Percentiles rank a stretch among this genome's conserved stretches.
Evolutionary conservation across 2,113 vertebrate genomes (phyloP).

Genomic region (Etheostoma spectabile): DNA sequence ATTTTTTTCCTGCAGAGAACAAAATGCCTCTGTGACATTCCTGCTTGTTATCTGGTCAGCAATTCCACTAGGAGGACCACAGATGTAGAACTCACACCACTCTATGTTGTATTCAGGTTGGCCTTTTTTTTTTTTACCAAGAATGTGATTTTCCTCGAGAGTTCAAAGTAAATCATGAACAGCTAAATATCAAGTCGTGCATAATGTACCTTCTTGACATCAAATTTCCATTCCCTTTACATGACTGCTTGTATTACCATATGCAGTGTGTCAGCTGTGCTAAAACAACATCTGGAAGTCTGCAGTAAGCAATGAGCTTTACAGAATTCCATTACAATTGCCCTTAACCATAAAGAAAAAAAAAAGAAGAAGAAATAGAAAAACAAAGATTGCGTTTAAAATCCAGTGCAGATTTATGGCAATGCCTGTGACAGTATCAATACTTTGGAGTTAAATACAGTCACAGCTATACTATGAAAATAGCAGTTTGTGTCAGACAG

Average conservation of each 20-base stretch:
- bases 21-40: conserved; percentile 62
- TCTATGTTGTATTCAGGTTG: conserved; percentile 46
- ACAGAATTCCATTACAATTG: conserved; percentile 38
- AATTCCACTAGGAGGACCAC: conserved; percentile 68
- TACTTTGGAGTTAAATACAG: conserved; percentile 21
- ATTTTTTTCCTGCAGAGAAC: conserved; percentile 37
- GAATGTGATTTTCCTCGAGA: conserved; percentile 11
- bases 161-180: conserved; percentile 14
- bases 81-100: conserved; percentile 65
- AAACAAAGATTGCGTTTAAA: background rate
- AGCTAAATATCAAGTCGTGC: conserved; percentile 9
- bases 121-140: accelerated
- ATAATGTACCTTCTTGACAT: conserved; percentile 10
- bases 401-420: background rate
- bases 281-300: conserved; percentile 31
- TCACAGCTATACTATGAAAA: conserved; percentile 15
- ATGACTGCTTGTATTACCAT: conserved; percentile 56
- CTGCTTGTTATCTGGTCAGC: conserved; percentile 77
- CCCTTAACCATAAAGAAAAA: background rate
- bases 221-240: conserved; percentile 44
- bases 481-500: conserved; percentile 48
- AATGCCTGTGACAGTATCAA: conserved; percentile 14
- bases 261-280: conserved; percentile 51
- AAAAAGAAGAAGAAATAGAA: background rate
- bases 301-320: conserved; percentile 45